A percentile compares a stretch with the other conserved stretches of the same genome.
Conservation (phyloP, 2,113 vertebrate genomes). For the human region GRCh38 chrX:12010501-12011000, state of each 20-base stretch:
- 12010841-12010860: slow-evolving; percentile 1
- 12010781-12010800: neutral
- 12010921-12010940: neutral
- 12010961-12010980: neutral
- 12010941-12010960: slow-evolving; percentile 26
- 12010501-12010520: neutral
- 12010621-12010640: slow-evolving; percentile 19
- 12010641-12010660: neutral
- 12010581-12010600: neutral
- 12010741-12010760: neutral
- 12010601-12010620: neutral
- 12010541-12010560: neutral
- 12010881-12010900: neutral
- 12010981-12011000: neutral
- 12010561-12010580: neutral
- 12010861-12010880: neutral
- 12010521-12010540: neutral
- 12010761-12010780: slow-evolving; percentile 4
- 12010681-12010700: slow-evolving; percentile 2
- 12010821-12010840: neutral
- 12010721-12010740: neutral
- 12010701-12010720: neutral
- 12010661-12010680: neutral
- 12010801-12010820: neutral
- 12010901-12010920: neutral